phyloP scores from a whole-genome alignment of 1,140 invertebrate genomes.

The Tetramorium alpestre region DNA sequence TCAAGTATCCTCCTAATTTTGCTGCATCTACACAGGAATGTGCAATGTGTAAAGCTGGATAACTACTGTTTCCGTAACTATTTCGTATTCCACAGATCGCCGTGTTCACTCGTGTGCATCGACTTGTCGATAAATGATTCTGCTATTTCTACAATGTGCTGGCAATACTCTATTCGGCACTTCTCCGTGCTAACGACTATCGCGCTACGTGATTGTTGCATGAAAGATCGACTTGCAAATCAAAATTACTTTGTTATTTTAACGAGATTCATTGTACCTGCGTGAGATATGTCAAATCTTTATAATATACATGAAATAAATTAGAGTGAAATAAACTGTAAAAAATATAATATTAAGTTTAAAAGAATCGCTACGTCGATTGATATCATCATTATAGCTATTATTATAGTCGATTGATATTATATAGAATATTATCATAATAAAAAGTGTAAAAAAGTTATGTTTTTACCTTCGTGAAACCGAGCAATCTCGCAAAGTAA shows the following conservation, averaged over 20 bases:
- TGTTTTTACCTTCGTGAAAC: neutral
- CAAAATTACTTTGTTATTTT: neutral
- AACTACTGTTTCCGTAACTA: constrained; percentile 23
- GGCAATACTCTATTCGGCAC: constrained; percentile 59
- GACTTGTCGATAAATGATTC: constrained; percentile 77
- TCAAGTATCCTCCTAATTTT: neutral
- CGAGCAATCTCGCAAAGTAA: neutral
- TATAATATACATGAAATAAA: neutral
- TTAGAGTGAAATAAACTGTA: neutral
- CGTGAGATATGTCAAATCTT: neutral
- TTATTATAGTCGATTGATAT: no score
- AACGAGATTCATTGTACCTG: neutral
- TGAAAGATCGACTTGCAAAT: neutral
- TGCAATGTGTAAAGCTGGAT: constrained; percentile 31
- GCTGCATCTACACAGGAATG: constrained; percentile 28
- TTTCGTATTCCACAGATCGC: constrained; percentile 59
- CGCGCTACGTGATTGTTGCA: neutral
- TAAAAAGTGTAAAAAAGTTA: neutral
- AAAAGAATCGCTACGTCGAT: neutral
- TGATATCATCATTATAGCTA: no score
- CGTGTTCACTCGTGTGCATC: constrained; percentile 77
- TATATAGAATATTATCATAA: neutral
- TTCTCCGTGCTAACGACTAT: neutral
- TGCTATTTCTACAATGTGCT: constrained; percentile 70
- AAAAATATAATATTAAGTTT: neutral